Percentiles rank a stretch among this genome's conserved stretches.
Conservation (phyloP, 1,140 invertebrate species). For the Calliphora vicina region DNA sequence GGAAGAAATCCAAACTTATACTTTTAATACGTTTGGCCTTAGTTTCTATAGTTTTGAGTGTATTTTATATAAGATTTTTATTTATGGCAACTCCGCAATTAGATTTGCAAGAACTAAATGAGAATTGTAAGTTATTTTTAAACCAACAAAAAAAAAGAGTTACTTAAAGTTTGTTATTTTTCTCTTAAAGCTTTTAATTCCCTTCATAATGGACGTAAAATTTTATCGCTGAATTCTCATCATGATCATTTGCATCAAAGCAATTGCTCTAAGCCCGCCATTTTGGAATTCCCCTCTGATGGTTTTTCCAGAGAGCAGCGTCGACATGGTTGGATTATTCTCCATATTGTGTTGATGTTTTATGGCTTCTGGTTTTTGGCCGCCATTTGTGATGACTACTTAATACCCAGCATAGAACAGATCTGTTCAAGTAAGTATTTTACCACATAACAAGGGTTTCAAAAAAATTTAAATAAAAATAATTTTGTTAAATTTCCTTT, state of each 20-base stretch:
- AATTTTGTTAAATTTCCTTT: neutral
- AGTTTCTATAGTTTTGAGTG: neutral
- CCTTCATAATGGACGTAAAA: neutral
- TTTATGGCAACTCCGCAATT: neutral
- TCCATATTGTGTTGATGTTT: slow-evolving; percentile 76
- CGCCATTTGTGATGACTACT: slow-evolving; percentile 86
- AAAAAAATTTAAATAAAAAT: neutral
- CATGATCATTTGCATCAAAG: neutral
- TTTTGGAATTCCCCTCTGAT: slow-evolving; percentile 81
- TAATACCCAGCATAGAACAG: slow-evolving; percentile 84
- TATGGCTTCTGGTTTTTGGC: slow-evolving; percentile 84
- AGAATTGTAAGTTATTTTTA: slow-evolving; percentile 10
- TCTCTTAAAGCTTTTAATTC: neutral
- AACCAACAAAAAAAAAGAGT: neutral
- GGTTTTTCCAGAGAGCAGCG: slow-evolving; percentile 74
- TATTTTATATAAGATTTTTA: slow-evolving; percentile 3
- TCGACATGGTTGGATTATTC: slow-evolving; percentile 72
- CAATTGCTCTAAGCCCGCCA: slow-evolving; percentile 75
- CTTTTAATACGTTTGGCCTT: neutral
- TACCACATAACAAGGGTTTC: neutral
- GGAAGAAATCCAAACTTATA: neutral
- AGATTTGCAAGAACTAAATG: neutral
- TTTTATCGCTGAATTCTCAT: neutral
- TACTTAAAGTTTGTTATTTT: neutral
- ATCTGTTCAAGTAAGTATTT: slow-evolving; percentile 78